Evolutionary conservation across 2,888 invertebrate species (phyloP), one percentile per base, ranked within the genome.

Genomic region (Leptothorax acervorum): DNA sequence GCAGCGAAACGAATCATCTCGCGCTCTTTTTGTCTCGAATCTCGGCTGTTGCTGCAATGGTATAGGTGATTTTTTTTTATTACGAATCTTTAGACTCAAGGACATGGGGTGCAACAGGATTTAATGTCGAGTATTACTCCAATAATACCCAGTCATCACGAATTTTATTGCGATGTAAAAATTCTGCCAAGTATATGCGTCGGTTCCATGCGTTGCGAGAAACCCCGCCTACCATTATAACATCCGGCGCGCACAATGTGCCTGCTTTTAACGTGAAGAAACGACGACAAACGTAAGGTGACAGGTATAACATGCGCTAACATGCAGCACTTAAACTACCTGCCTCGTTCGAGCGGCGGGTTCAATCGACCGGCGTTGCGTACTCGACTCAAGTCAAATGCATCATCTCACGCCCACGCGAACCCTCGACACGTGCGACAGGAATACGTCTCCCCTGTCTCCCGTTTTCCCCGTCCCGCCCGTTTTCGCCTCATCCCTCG

Each of bases 301-400:
- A 79, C 79, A 79, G 71, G 73, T 79, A 79, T 79, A 79, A 79
- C 79, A 62, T 73, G 51, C 73, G 73, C 48, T 71, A 71, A 60
- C 79, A 45, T 73, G 60, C 60, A 39, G 73, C 79, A 73, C 73
- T 79, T 79, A 79, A 79, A 79, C 79, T 79, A 79, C 79, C 73
- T 79, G 79, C 48, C 39, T 62, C 71, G 79, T 71, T 79, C 73
- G 60, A 79, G 57, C 60, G 79, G 57, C 79, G 60, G 79, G 73
- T 71, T 79, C 79, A 79, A 79, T 79, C 79, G 73, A 73, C 70
- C 79, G 73, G 73, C 60, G 73, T 79, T 79, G 71, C 79, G 71
- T 71, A 79, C 79, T 71, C 70, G 78, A 55, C 78, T 55, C 79
- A 23, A 79, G 79, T 79, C 79, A 79, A 60, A 79, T 79, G 73